These are phyloP conservation scores for Metalampra italica DNA, from an alignment of 2,888 invertebrate genomes.

Conservation along the genomic window DNA sequence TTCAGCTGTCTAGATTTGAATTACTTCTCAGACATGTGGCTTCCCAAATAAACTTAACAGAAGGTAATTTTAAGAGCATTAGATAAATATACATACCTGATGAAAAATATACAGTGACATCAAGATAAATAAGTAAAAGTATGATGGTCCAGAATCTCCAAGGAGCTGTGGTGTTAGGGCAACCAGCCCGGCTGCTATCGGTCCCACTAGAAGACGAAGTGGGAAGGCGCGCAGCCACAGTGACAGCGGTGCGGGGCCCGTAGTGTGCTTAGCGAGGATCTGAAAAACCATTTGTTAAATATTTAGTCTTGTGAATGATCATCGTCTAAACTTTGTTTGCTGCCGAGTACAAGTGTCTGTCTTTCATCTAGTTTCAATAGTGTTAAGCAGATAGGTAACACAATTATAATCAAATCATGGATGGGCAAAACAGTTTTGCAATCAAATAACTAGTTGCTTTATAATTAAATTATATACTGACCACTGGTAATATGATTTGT, in stretches of 20 bases:
- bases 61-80: too few relatives aligned
- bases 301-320: background rate
- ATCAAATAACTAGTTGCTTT: too few relatives aligned
- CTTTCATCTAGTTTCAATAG: too few relatives aligned
- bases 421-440: too few relatives aligned
- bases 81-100: conserved; percentile 78
- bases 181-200: conserved; percentile 90
- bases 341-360: too few relatives aligned
- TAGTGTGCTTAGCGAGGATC: conserved; percentile 82
- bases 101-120: conserved; percentile 91
- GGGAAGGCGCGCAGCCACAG: conserved; percentile 94
- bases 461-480: conserved; percentile 69
- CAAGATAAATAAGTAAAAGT: conserved; percentile 87
- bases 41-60: too few relatives aligned
- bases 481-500: conserved; percentile 93
- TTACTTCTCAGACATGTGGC: too few relatives aligned
- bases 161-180: conserved; percentile 90
- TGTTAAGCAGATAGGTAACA: too few relatives aligned
- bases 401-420: too few relatives aligned
- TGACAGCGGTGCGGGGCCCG: conserved; percentile 93
- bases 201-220: conserved; percentile 89
- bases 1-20: too few relatives aligned
- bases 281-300: conserved; percentile 20
- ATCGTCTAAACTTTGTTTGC: too few relatives aligned
- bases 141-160: conserved; percentile 67